These are phyloP conservation scores for Lasiurus borealis DNA, from an alignment of 2,113 vertebrate genomes.

Conservation along the genomic window DNA sequence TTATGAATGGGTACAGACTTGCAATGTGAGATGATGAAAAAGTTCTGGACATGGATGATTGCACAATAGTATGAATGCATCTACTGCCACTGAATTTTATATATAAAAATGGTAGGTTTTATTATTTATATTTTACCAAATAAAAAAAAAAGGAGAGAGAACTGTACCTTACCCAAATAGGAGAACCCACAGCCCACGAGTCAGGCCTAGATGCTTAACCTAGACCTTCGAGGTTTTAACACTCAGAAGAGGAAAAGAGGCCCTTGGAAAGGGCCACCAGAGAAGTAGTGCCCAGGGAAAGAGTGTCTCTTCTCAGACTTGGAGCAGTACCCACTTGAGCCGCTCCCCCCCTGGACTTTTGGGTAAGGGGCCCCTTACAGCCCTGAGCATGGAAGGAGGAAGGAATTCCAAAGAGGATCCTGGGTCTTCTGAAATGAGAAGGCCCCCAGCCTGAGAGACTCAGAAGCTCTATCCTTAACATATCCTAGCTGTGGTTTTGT, in stretches of 20 bases:
- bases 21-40: background rate
- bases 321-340: background rate
- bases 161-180: background rate
- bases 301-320: background rate
- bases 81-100: conserved; percentile 20
- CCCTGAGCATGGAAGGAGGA: background rate
- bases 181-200: background rate
- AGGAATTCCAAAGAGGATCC: background rate
- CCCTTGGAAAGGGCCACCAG: background rate
- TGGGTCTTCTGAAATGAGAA: background rate
- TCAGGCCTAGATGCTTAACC: background rate
- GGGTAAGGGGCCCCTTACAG: background rate
- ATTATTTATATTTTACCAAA: conserved; percentile 28
- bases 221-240: background rate
- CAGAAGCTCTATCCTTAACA: background rate
- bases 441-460: background rate
- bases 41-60: background rate
- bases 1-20: background rate
- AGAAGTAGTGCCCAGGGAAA: background rate
- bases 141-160: background rate
- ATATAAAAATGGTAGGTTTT: conserved; percentile 12
- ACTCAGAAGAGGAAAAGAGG: background rate
- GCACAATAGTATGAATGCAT: background rate
- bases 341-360: background rate
- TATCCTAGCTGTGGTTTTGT: background rate